These are phyloP conservation scores for Colostygia pectinataria DNA, from an alignment of 2,888 invertebrate genomes.

Conservation along the genomic window DNA sequence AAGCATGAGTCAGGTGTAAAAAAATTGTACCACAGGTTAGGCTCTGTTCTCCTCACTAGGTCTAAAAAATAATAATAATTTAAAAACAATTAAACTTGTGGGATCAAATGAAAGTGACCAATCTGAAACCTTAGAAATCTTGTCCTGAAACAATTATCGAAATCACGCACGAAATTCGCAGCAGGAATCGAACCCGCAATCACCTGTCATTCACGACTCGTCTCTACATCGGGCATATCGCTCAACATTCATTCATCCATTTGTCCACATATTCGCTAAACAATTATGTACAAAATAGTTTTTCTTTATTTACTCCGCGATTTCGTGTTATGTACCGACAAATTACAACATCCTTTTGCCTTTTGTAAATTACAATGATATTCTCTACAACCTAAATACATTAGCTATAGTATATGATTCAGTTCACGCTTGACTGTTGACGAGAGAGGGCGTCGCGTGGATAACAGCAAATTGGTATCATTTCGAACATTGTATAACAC, in stretches of 20 bases:
- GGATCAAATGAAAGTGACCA: too few relatives aligned
- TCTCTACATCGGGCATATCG: too few relatives aligned
- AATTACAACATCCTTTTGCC: constrained; percentile 19
- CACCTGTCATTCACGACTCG: too few relatives aligned
- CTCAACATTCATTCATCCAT: neutral
- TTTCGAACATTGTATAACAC: neutral
- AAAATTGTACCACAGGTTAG: too few relatives aligned
- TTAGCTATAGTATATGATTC: constrained; percentile 1
- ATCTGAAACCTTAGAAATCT: too few relatives aligned
- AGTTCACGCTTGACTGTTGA: constrained; percentile 8
- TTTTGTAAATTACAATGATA: constrained; percentile 20
- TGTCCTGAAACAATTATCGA: too few relatives aligned
- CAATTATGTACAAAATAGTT: neutral
- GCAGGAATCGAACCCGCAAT: too few relatives aligned
- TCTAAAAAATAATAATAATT: too few relatives aligned
- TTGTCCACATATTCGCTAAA: neutral
- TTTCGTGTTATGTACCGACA: neutral
- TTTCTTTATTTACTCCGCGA: neutral
- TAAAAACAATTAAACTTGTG: too few relatives aligned
- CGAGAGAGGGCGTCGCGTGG: constrained; percentile 9
- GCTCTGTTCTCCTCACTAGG: too few relatives aligned
- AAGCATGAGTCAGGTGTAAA: too few relatives aligned
- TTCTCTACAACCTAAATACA: constrained; percentile 3
- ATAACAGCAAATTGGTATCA: neutral
- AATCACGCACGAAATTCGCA: too few relatives aligned